Conservation (phyloP, 2,113 vertebrate genomes). For the Semicossyphus pulcher region DNA sequence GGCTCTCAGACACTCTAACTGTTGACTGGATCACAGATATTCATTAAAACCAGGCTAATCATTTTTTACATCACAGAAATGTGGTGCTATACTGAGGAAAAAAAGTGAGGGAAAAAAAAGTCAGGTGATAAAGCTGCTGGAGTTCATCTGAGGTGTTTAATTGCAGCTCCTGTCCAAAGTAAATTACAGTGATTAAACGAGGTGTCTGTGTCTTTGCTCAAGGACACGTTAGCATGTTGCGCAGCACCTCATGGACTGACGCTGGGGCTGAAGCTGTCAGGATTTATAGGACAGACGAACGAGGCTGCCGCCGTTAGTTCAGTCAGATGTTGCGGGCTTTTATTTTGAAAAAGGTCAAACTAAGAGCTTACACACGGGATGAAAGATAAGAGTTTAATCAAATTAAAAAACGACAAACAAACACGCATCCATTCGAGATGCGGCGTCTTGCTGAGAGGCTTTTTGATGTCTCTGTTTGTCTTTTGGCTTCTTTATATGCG, state of each 20-base stretch:
- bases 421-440: slow-evolving; percentile 2
- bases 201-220: slow-evolving; percentile 47
- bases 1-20: slow-evolving; percentile 49
- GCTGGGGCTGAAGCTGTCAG: slow-evolving; percentile 9
- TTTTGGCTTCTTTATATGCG: slow-evolving; percentile 66
- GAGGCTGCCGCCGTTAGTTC: too few species aligned
- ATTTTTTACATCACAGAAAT: slow-evolving; percentile 21
- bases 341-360: background rate
- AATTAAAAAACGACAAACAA: slow-evolving; percentile 18
- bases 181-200: slow-evolving; percentile 50
- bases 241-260: slow-evolving; percentile 14
- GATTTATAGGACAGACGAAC: background rate
- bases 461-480: slow-evolving; percentile 74
- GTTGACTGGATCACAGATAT: slow-evolving; percentile 49
- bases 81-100: slow-evolving; percentile 18
- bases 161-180: slow-evolving; percentile 40
- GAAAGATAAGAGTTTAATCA: slow-evolving; percentile 13
- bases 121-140: slow-evolving; percentile 37
- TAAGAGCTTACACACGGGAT: too few species aligned
- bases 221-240: slow-evolving; percentile 12
- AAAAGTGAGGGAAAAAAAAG: background rate
- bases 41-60: slow-evolving; percentile 33
- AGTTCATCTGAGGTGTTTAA: slow-evolving; percentile 51
- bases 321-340: too few species aligned
- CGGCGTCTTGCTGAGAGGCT: slow-evolving; percentile 52